A percentile compares a stretch with the other conserved stretches of the same genome.
These are phyloP conservation scores for Hymenopus coronatus DNA, from an alignment of 2,888 invertebrate genomes.

Conservation along the genomic window DNA sequence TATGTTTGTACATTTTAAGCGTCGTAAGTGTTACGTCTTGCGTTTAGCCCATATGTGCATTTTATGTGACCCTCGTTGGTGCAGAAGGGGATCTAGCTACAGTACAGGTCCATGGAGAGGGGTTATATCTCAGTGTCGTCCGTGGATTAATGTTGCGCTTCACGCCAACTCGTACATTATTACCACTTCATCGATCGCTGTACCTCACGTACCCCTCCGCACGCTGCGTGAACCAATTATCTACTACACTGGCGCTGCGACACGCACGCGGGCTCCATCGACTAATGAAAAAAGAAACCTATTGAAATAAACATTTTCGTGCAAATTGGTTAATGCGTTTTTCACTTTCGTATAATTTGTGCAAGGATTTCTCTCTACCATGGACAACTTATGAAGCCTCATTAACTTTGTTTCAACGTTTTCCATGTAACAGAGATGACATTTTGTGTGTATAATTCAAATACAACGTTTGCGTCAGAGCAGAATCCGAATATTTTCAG, in stretches of 20 bases:
- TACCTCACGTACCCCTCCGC: background rate
- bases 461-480: too few relatives aligned
- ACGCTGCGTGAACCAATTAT: background rate
- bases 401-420: background rate
- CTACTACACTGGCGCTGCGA: background rate
- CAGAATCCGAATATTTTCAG: too few relatives aligned
- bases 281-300: background rate
- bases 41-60: too few relatives aligned
- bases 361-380: background rate
- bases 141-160: background rate
- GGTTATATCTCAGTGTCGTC: background rate
- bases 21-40: too few relatives aligned
- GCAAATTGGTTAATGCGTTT: background rate
- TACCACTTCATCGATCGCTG: background rate
- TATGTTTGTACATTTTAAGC: too few relatives aligned
- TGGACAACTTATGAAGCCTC: background rate
- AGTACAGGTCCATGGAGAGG: background rate
- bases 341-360: background rate
- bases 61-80: background rate
- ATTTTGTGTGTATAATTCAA: too few relatives aligned
- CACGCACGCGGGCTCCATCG: background rate
- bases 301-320: background rate
- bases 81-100: background rate
- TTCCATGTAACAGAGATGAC: too few relatives aligned
- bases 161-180: background rate